phyloP scores from a whole-genome alignment of 2,797 vertebrate species.

The Helicolenus hilgendorfi region DNA sequence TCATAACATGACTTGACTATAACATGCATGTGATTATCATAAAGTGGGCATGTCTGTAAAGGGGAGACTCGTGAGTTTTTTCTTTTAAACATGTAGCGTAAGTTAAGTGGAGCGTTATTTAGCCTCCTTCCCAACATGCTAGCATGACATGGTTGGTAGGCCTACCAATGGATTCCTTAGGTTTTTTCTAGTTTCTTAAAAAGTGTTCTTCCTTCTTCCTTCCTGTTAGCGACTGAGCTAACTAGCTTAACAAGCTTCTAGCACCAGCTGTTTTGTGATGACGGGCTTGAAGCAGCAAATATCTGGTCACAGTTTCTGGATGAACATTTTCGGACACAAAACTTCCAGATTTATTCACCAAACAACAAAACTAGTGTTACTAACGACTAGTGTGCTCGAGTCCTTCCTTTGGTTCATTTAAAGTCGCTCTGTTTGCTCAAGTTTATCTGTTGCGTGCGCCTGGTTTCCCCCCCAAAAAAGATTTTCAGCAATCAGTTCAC shows the following conservation, averaged over 20 bases:
- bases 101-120: too few species aligned
- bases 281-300: not conserved
- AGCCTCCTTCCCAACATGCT: too few species aligned
- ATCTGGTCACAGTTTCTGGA: not conserved
- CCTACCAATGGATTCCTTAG: too few species aligned
- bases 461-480: constrained; percentile 21
- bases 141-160: too few species aligned
- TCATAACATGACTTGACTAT: too few species aligned
- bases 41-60: too few species aligned
- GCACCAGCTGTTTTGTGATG: not conserved
- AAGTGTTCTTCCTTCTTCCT: too few species aligned
- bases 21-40: too few species aligned
- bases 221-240: not conserved
- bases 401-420: constrained; percentile 31
- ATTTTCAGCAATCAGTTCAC: not conserved
- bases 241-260: not conserved
- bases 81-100: too few species aligned
- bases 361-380: not conserved
- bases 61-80: too few species aligned
- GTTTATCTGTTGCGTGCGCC: constrained; percentile 10
- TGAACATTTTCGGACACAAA: not conserved
- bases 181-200: too few species aligned
- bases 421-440: constrained; percentile 51
- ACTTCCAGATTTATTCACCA: not conserved
- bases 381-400: constrained; percentile 10